Evolutionary conservation across 1,140 invertebrate species (phyloP).

Genomic region (Drosophila lini): DNA sequence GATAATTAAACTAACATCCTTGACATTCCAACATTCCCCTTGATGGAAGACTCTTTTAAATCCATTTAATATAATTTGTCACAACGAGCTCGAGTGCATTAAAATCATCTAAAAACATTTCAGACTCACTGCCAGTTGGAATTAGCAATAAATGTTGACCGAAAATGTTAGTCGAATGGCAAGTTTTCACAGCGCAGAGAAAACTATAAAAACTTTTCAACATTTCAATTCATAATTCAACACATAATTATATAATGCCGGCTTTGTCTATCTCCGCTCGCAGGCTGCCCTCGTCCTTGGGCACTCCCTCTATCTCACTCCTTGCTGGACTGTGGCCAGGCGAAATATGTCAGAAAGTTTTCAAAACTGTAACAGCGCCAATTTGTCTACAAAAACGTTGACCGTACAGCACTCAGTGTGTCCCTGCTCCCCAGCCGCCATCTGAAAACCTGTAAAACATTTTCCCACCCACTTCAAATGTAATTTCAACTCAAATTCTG

Average conservation of each 20-base stretch:
- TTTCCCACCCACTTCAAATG: constrained; percentile 57
- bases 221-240: constrained; percentile 82
- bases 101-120: constrained; percentile 54
- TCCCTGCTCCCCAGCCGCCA: not conserved
- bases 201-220: constrained; percentile 72
- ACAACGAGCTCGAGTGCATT: constrained; percentile 51
- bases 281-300: constrained; percentile 1
- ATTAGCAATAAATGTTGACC: constrained; percentile 70
- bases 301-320: not conserved
- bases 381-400: constrained; percentile 67
- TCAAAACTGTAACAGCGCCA: constrained; percentile 77
- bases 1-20: not conserved
- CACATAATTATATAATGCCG: constrained; percentile 73
- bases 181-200: constrained; percentile 58
- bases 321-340: constrained; percentile 27
- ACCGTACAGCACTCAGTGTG: constrained; percentile 33
- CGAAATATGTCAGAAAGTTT: constrained; percentile 76
- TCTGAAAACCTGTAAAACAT: constrained; percentile 2
- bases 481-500: constrained; percentile 71
- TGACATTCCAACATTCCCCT: not conserved
- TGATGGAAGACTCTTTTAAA: constrained; percentile 4
- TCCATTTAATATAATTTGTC: constrained; percentile 27
- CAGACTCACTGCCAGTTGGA: constrained; percentile 21
- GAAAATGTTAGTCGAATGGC: constrained; percentile 60
- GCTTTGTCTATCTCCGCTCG: constrained; percentile 33